phyloP scores from a whole-genome alignment of 2,797 vertebrate genomes.

The Phyllotis vaccarum region DNA sequence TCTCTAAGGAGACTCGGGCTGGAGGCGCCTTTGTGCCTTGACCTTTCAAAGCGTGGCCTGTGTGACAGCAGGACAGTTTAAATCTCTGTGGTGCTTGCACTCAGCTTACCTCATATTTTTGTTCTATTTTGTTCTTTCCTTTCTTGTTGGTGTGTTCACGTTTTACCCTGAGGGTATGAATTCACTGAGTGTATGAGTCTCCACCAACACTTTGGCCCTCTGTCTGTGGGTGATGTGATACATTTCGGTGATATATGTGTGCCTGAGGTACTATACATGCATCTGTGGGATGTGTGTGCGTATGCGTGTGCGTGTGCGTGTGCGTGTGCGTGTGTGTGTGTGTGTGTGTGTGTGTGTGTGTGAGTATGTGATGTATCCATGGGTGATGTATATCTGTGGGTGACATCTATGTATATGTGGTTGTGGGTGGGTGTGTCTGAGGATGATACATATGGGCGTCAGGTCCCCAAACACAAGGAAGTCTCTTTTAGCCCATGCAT shows the following conservation, averaged over 20 bases:
- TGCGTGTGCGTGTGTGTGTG: background rate
- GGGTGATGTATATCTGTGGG: background rate
- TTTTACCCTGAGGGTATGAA: background rate
- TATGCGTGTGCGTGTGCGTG: conserved; percentile 10
- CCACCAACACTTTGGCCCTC: background rate
- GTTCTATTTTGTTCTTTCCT: background rate
- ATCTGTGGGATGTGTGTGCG: background rate
- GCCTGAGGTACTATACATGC: too few relatives aligned
- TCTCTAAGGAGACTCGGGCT: background rate
- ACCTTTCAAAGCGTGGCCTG: background rate
- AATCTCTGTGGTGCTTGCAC: background rate
- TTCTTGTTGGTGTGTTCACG: conserved; percentile 18
- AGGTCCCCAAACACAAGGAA: background rate
- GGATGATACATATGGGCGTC: background rate
- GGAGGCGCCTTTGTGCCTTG: background rate
- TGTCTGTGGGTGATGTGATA: background rate
- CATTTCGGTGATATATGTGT: background rate
- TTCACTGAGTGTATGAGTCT: background rate
- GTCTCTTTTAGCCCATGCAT: background rate
- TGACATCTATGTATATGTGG: background rate
- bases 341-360: background rate
- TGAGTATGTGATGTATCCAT: conserved; percentile 30
- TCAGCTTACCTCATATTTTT: background rate
- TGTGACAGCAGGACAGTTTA: background rate
- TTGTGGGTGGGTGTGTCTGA: background rate